Evolutionary conservation across 2,113 vertebrate species (phyloP).

Genomic region (Entomyzon cyanotis): DNA sequence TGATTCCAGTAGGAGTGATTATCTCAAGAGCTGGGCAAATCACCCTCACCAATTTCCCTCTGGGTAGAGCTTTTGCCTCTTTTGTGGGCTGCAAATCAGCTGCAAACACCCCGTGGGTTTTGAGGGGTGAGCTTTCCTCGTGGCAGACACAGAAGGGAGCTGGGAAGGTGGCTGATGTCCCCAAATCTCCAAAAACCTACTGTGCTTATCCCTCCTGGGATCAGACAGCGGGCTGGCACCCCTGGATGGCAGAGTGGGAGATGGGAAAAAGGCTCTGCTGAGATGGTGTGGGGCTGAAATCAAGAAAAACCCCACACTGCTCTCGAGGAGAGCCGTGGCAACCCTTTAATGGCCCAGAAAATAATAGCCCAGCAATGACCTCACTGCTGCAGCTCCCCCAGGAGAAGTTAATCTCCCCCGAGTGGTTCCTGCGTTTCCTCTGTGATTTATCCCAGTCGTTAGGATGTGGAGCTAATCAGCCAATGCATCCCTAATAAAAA

Average conservation of each 20-base stretch:
- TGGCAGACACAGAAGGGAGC: not conserved
- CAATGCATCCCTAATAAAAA: not conserved
- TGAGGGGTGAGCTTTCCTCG: not conserved
- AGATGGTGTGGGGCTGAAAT: not conserved
- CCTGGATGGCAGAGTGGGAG: rapidly evolving
- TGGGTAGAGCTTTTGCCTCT: not conserved
- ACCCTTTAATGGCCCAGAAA: not conserved
- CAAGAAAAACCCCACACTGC: not conserved
- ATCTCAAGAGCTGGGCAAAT: not conserved
- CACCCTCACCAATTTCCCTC: not conserved
- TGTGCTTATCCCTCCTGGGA: not conserved
- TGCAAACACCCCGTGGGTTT: not conserved
- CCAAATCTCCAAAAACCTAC: not conserved
- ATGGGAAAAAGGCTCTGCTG: not conserved
- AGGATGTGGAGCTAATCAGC: slow-evolving; percentile 17
- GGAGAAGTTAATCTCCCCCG: not conserved
- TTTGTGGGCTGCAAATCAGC: not conserved
- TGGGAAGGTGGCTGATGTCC: not conserved
- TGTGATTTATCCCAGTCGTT: not conserved
- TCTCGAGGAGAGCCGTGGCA: not conserved
- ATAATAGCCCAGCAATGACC: not conserved
- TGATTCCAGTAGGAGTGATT: not conserved
- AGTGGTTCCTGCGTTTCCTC: not conserved
- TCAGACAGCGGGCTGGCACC: not conserved
- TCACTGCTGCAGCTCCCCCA: not conserved